These are phyloP conservation scores for Rhadina sibilatrix DNA, from an alignment of 2,113 vertebrate genomes.

Conservation along the genomic window DNA sequence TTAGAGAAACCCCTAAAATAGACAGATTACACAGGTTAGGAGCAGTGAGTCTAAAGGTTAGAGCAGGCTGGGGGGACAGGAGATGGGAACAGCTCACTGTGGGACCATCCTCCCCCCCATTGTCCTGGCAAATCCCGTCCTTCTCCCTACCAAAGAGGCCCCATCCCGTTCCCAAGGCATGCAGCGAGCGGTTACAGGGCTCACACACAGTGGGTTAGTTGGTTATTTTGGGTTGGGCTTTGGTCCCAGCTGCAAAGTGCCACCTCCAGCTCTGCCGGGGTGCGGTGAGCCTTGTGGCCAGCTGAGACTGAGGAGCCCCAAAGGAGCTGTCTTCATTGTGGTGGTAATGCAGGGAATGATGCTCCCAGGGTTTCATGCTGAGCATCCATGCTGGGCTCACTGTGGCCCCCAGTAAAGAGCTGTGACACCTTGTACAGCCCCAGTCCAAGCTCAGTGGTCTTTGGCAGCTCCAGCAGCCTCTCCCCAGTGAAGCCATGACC, in stretches of 20 bases:
- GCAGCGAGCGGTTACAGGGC: constrained; percentile 2
- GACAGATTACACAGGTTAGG: constrained; percentile 51
- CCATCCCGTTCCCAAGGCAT: accelerated
- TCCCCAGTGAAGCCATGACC: accelerated
- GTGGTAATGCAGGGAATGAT: not conserved
- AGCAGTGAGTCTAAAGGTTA: constrained; percentile 31
- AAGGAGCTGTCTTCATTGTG: not conserved
- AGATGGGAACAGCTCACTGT: not conserved
- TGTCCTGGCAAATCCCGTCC: not conserved
- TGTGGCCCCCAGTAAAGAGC: not conserved
- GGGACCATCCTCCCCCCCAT: not conserved
- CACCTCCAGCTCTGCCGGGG: not conserved
- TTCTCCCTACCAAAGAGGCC: not conserved
- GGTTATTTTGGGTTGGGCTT: constrained; percentile 7
- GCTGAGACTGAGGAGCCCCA: not conserved
- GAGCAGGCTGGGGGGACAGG: not conserved
- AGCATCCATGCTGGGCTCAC: accelerated
- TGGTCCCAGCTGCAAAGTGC: not conserved
- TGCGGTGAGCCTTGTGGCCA: not conserved
- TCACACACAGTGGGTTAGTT: constrained; percentile 44
- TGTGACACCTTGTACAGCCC: accelerated
- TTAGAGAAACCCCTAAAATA: constrained; percentile 59
- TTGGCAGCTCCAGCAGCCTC: not conserved
- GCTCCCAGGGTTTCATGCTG: not conserved
- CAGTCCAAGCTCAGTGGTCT: not conserved